Conservation (phyloP, 1,140 invertebrate genomes). For the Drosophila albomicans region DNA sequence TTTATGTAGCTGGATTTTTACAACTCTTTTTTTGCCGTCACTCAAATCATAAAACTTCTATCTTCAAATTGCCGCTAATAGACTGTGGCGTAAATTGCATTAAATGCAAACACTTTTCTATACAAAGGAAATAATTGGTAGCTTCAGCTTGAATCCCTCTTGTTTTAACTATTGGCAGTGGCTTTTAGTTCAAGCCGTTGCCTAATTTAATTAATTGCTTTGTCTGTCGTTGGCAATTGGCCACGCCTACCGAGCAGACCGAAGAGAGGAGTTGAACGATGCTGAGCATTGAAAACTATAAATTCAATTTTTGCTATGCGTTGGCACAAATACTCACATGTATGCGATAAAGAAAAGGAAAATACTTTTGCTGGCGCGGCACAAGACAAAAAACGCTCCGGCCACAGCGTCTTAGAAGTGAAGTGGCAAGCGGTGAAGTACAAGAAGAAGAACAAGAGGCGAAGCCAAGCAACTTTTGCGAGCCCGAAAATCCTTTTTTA, state of each 20-base stretch:
- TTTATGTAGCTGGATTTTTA: not conserved
- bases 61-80: not conserved
- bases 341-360: slow-evolving; percentile 44
- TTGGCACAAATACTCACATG: slow-evolving; percentile 35
- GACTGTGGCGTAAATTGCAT: slow-evolving; percentile 1
- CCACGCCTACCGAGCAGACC: slow-evolving; percentile 43
- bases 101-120: not conserved
- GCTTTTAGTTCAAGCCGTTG: slow-evolving; percentile 47
- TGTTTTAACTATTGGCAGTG: slow-evolving; percentile 58
- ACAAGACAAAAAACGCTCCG: slow-evolving; percentile 23
- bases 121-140: not conserved
- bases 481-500: slow-evolving; percentile 80
- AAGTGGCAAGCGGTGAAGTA: not conserved
- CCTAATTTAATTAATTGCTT: slow-evolving; percentile 79
- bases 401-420: not conserved
- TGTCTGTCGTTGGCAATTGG: slow-evolving; percentile 72
- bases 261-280: not conserved
- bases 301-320: slow-evolving; percentile 80
- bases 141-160: not conserved
- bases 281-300: slow-evolving; percentile 60
- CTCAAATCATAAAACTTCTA: not conserved
- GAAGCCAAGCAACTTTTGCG: slow-evolving; percentile 76
- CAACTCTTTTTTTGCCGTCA: not conserved
- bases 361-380: slow-evolving; percentile 56
- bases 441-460: slow-evolving; percentile 31